Percentiles rank a stretch among this genome's conserved stretches.
phyloP scores from a whole-genome alignment of 1,140 invertebrate species.

The Anastatus disparis region DNA sequence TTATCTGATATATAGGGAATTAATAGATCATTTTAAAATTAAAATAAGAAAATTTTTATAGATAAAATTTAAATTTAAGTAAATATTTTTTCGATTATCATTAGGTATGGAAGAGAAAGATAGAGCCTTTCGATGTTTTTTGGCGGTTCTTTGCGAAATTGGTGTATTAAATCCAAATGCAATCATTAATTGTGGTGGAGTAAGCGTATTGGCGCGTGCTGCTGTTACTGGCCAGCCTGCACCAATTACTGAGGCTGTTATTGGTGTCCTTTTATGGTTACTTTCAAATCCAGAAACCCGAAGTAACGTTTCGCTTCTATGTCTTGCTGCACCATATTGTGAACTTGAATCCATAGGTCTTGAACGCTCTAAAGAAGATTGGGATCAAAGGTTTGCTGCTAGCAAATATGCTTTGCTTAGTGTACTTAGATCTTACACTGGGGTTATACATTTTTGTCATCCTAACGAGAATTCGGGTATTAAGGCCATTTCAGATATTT shows the following conservation, averaged over 20 bases:
- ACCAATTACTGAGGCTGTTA: slow-evolving; percentile 83
- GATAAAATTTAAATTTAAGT: too few relatives aligned
- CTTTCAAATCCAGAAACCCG: slow-evolving; percentile 89
- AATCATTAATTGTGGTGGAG: slow-evolving; percentile 85
- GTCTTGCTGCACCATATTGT: slow-evolving; percentile 90
- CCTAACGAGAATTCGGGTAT: slow-evolving; percentile 78
- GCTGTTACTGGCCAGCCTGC: slow-evolving; percentile 83
- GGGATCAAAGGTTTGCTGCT: slow-evolving; percentile 83
- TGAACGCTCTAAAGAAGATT: slow-evolving; percentile 77
- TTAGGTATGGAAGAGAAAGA: slow-evolving; percentile 82
- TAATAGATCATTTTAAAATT: neutral
- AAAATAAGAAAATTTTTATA: too few relatives aligned
- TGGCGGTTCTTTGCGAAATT: slow-evolving; percentile 88
- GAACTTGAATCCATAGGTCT: slow-evolving; percentile 83
- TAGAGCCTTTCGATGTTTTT: slow-evolving; percentile 79
- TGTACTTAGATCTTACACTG: slow-evolving; percentile 89
- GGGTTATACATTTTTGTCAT: slow-evolving; percentile 86
- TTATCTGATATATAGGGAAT: too few relatives aligned
- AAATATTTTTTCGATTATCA: too few relatives aligned
- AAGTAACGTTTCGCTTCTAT: slow-evolving; percentile 81
- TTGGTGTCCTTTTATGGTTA: slow-evolving; percentile 86
- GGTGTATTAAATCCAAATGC: slow-evolving; percentile 85
- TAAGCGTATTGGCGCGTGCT: slow-evolving; percentile 83
- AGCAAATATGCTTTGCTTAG: slow-evolving; percentile 86
- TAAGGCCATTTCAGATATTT: slow-evolving; percentile 84